Evolutionary conservation across 2,888 invertebrate species (phyloP), one percentile per base, ranked within the genome.

Genomic region (Acrobasis suavella): DNA sequence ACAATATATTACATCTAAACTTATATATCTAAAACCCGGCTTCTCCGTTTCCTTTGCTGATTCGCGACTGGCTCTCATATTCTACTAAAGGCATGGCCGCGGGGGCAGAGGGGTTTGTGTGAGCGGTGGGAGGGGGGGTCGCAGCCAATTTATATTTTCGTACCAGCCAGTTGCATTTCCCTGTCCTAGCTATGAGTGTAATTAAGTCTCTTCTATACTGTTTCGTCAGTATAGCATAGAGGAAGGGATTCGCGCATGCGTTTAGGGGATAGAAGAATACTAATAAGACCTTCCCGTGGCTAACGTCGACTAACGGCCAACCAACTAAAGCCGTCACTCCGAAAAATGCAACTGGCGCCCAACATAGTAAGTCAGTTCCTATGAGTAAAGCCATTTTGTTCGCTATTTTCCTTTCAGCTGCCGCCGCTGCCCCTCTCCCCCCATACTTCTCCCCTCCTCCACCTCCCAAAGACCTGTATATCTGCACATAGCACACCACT

Each of bases 251-350:
- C 50, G 98, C 97, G 81, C 97, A 97, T 0, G 97, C 96, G 86
- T 98, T 98, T 66, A 98, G 87, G 0, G 98, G 98, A 81, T 98
- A 97, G 81, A 98, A 97, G 82, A 98, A 97, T 9, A 98, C 97
- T 65, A 97, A 87, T 12, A 97, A 88, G 58, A 98, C 95, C 85
- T 96, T 96, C 0, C 96, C 96, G 74, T 95, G 94, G 9, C 96
- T 95, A 0, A 98, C 95, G 72, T 96, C 96, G 52, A 98, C 97
- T 67, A 98, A 86, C 0, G 98, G 97, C 71, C 94, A 95, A 0
- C 97, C 97, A 0, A 96, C 95, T 49, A 98, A 89, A 0, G 98
- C 98, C 0, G 97, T 97, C 7, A 97, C 91, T 0, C 97, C 96
- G 77, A 97, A 97, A 80, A 98, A 97, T 0, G 97, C 96, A 9